phyloP scores from a whole-genome alignment of 2,888 invertebrate species.

The Stictocephala bisonia region DNA sequence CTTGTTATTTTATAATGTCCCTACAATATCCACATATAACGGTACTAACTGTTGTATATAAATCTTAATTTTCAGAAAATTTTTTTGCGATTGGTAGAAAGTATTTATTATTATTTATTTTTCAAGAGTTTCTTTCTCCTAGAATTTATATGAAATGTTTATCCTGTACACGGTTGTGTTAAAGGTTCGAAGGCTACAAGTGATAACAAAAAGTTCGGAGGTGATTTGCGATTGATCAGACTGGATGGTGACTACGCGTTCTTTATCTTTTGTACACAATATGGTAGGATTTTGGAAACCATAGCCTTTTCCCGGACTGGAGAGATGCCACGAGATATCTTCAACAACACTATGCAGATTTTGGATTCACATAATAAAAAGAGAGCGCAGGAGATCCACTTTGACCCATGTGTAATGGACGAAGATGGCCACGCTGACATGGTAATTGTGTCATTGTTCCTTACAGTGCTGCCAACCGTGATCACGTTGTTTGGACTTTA shows the following conservation, averaged over 20 bases:
- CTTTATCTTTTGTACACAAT: conserved; percentile 18
- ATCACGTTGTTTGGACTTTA: background rate
- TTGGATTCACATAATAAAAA: background rate
- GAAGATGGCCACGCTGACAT: conserved; percentile 1
- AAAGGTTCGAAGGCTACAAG: conserved; percentile 17
- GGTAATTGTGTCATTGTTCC: background rate
- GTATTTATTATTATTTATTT: no score
- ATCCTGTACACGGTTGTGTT: no score
- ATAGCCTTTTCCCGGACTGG: conserved; percentile 20
- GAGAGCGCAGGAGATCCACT: background rate
- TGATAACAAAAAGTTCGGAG: conserved; percentile 1
- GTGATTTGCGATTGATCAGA: background rate
- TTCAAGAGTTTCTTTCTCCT: no score
- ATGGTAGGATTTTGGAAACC: background rate
- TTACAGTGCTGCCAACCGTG: background rate
- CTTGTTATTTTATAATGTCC: no score
- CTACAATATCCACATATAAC: no score
- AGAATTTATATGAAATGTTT: no score
- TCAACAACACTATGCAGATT: background rate
- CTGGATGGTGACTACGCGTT: conserved; percentile 23
- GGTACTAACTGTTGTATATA: no score
- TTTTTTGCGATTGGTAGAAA: no score
- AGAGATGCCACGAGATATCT: background rate
- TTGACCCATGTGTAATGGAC: background rate
- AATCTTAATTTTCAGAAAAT: no score